These are phyloP conservation scores for Eumaeus atala DNA, from an alignment of 1,140 invertebrate genomes.

Conservation along the genomic window DNA sequence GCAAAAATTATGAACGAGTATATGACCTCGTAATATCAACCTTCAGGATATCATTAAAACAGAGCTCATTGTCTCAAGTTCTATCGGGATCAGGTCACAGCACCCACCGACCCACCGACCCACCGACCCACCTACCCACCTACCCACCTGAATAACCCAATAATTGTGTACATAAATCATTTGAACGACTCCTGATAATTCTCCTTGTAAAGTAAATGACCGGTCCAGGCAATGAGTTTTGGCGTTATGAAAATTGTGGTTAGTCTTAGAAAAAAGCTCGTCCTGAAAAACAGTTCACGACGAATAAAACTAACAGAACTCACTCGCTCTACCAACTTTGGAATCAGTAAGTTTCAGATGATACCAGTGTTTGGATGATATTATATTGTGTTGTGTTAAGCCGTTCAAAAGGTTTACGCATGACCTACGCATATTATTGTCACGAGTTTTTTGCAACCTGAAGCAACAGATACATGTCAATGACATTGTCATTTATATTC, in stretches of 20 bases:
- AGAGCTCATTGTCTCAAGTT: conserved; percentile 58
- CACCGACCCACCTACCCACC: neutral
- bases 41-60: conserved; percentile 47
- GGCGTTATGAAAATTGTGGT: neutral
- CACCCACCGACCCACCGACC: conserved; percentile 30
- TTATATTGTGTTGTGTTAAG: too few species aligned
- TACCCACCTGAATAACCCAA: conserved; percentile 68
- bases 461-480: too few species aligned
- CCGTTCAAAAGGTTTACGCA: too few species aligned
- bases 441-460: too few species aligned
- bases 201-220: conserved; percentile 47
- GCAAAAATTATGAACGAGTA: too few species aligned
- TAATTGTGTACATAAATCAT: conserved; percentile 74
- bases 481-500: neutral
- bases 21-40: conserved; percentile 6
- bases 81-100: conserved; percentile 63
- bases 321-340: too few species aligned
- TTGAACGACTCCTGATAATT: conserved; percentile 73
- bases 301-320: too few species aligned
- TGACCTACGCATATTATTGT: too few species aligned
- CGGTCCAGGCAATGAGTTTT: conserved; percentile 24
- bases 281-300: too few species aligned
- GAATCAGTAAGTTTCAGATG: too few species aligned
- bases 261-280: neutral
- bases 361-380: too few species aligned